phyloP scores from a whole-genome alignment of 2,888 invertebrate species.

The Phalangium opilio region DNA sequence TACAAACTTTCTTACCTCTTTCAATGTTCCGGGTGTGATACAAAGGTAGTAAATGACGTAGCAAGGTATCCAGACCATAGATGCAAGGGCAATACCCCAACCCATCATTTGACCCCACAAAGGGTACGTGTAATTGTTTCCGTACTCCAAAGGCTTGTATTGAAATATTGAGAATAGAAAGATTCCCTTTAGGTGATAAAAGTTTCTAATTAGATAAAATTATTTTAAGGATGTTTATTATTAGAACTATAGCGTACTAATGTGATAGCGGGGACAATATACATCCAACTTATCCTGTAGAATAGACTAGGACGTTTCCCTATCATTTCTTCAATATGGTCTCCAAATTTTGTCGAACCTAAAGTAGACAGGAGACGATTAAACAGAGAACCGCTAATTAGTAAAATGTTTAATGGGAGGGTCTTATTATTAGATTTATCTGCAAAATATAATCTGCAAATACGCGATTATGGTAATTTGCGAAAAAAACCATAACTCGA shows the following conservation, averaged over 20 bases:
- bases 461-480: no score
- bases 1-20: constrained; percentile 41
- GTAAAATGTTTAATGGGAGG: no score
- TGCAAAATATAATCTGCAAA: no score
- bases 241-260: constrained; percentile 6
- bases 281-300: constrained; percentile 11
- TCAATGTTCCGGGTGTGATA: constrained; percentile 37
- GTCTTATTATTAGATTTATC: no score
- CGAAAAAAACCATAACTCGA: no score
- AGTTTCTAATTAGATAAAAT: no score
- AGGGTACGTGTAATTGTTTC: constrained; percentile 52
- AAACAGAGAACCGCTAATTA: no score
- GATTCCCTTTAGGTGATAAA: constrained; percentile 41
- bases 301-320: constrained; percentile 11
- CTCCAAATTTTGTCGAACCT: constrained; percentile 9
- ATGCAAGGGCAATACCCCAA: constrained; percentile 66
- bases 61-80: constrained; percentile 66
- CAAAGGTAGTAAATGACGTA: constrained; percentile 58
- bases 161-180: constrained; percentile 67
- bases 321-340: constrained; percentile 15
- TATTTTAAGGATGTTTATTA: no score
- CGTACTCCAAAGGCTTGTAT: constrained; percentile 54
- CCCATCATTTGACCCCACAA: constrained; percentile 65
- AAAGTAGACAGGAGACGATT: no score
- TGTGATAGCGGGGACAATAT: constrained; percentile 10